Evolutionary conservation across 2,888 invertebrate species (phyloP), one percentile per base, ranked within the genome.

Genomic region (Hemicrepidius hirtus): DNA sequence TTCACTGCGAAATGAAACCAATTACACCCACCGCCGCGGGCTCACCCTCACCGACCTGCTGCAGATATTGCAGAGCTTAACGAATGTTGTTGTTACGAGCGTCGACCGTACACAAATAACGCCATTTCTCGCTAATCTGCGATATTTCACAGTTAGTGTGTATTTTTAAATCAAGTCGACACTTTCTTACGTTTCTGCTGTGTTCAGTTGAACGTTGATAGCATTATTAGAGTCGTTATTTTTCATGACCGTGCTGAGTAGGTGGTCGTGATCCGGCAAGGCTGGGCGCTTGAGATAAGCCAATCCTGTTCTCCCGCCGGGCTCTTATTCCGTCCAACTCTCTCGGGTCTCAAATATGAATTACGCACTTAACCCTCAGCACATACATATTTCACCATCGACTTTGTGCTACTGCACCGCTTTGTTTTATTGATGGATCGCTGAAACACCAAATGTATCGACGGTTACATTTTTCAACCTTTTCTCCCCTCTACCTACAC

Each of bases 151-250:
- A 79, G 75, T 77, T 71, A 77, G 71, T 65, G 76, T 78, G 78
- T 77, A 80, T 80, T 80, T 79, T 70, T 73, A 75, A 73, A 71
- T 78, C 75, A 77, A 78, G 78, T 77, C 71, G 76, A 72, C 79
- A 75, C 78, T 80, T 80, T 78, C 81, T 80, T 80, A 79, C 77
- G 76, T 80, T 80, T 81, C 77, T 77, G 80, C 80, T 76, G 76
- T 80, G 80, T 80, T 80, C 80, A 79, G 79, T 80, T 77, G 75
- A 78, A 78, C 76, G 77, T 79, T 83, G 83, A 84, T 83, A 83
- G 81, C 83, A 83, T 84, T 84, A 84, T 84, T 84, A 83, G 82
- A 79, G 83, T 83, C 84, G 83, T 85, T 84, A 85, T 85, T 85
- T 84, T 84, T 84, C 84, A 82, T 81, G 82, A 80, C 81, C 76